Conservation (phyloP, 2,113 vertebrate species). For the Rhipidura dahli region DNA sequence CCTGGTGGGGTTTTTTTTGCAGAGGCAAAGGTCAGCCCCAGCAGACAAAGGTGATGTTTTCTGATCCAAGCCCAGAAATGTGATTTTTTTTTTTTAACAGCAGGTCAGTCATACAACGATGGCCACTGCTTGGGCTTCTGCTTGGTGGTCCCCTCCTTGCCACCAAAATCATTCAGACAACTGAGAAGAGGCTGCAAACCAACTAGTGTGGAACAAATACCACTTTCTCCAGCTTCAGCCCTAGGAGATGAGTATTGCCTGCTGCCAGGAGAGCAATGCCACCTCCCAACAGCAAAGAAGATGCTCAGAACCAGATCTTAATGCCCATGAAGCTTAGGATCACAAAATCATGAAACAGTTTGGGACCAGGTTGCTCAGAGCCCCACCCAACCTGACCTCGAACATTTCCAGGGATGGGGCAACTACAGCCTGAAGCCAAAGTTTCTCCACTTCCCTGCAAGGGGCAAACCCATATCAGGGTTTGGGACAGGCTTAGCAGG, state of each 20-base stretch:
- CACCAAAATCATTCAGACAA: background rate
- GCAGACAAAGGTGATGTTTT: background rate
- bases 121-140: background rate
- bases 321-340: background rate
- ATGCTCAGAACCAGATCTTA: background rate
- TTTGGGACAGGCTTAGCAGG: background rate
- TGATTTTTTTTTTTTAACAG: background rate
- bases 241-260: background rate
- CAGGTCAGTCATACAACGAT: background rate
- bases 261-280: background rate
- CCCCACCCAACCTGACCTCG: background rate
- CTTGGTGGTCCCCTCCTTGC: rapidly evolving
- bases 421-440: background rate
- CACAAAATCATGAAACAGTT: background rate
- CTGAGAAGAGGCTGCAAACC: background rate
- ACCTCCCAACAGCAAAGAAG: background rate
- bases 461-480: rapidly evolving
- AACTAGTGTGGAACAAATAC: background rate
- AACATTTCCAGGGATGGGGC: background rate
- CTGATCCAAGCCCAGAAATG: background rate
- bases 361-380: background rate
- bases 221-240: background rate
- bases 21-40: background rate
- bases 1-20: background rate
- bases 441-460: background rate